These are phyloP conservation scores for Athalia rosae DNA, from an alignment of 2,888 invertebrate species.

Conservation along the genomic window DNA sequence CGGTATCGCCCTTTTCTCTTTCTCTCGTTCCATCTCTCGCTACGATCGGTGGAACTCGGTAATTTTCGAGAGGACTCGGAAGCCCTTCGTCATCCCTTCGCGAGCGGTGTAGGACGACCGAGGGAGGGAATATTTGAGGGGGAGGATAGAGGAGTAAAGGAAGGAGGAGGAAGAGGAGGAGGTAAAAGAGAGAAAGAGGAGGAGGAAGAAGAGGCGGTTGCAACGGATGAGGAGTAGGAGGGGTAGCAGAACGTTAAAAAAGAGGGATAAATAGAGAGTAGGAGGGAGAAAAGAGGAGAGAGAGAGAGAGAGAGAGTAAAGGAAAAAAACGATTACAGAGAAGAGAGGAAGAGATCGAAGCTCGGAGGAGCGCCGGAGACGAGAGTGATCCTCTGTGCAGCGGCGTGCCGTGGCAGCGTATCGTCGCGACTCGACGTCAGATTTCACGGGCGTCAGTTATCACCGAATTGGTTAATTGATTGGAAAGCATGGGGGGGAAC, in stretches of 20 bases:
- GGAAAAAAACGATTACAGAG: neutral
- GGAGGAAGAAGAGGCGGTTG: no score
- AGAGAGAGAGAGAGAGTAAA: neutral
- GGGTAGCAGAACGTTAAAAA: no score
- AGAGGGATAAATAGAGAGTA: no score
- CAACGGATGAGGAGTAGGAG: no score
- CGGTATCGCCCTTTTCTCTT: slow-evolving; percentile 23
- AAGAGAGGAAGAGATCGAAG: neutral
- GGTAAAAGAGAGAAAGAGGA: no score
- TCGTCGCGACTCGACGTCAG: slow-evolving; percentile 49
- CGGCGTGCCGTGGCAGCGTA: slow-evolving; percentile 1
- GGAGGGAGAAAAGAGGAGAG: neutral
- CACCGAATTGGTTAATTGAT: slow-evolving; percentile 60
- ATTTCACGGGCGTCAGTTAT: slow-evolving; percentile 64
- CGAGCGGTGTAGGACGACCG: neutral
- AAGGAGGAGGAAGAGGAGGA: no score
- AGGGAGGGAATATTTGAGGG: no score
- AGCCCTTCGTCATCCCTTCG: slow-evolving; percentile 40
- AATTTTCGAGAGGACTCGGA: slow-evolving; percentile 14
- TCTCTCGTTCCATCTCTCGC: slow-evolving; percentile 47
- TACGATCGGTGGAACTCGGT: slow-evolving; percentile 1
- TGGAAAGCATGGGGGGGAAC: slow-evolving; percentile 38
- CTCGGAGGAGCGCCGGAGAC: neutral
- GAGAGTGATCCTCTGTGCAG: neutral
- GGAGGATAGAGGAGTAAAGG: no score